These are phyloP conservation scores for Trachymyrmex cornetzi DNA, from an alignment of 1,140 invertebrate species.

Conservation along the genomic window DNA sequence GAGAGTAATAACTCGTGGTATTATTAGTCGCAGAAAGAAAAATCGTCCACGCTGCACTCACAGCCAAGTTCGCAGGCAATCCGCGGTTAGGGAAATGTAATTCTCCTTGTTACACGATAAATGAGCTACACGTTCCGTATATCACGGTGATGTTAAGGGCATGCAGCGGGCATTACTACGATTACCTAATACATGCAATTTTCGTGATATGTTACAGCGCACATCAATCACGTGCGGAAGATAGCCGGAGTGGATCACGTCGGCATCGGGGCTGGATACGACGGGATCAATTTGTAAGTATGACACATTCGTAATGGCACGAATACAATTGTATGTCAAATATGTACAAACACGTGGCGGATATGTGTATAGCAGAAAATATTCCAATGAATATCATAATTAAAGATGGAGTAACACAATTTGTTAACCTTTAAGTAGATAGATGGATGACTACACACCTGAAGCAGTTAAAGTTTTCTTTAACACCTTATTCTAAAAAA, in stretches of 20 bases:
- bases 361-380: not conserved
- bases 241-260: constrained; percentile 95
- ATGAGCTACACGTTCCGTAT: constrained; percentile 33
- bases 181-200: constrained; percentile 48
- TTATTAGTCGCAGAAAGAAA: constrained; percentile 43
- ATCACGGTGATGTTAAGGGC: constrained; percentile 17
- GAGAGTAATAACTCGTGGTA: not conserved
- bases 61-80: not conserved
- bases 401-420: not conserved
- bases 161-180: constrained; percentile 18
- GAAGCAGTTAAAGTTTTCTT: no score
- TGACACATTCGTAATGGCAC: not conserved
- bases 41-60: constrained; percentile 5
- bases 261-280: constrained; percentile 95
- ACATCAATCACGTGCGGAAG: constrained; percentile 95
- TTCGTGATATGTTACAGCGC: constrained; percentile 88
- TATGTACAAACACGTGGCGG: not conserved
- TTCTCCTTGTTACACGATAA: constrained; percentile 26
- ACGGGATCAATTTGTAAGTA: constrained; percentile 94
- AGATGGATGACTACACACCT: no score
- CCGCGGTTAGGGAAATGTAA: constrained; percentile 41
- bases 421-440: no score
- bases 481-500: no score
- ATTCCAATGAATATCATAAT: not conserved
- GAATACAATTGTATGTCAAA: constrained; percentile 5